Percentiles rank a stretch among this genome's conserved stretches.
Conservation (phyloP, 2,888 invertebrate genomes). For the Molorchus minor region DNA sequence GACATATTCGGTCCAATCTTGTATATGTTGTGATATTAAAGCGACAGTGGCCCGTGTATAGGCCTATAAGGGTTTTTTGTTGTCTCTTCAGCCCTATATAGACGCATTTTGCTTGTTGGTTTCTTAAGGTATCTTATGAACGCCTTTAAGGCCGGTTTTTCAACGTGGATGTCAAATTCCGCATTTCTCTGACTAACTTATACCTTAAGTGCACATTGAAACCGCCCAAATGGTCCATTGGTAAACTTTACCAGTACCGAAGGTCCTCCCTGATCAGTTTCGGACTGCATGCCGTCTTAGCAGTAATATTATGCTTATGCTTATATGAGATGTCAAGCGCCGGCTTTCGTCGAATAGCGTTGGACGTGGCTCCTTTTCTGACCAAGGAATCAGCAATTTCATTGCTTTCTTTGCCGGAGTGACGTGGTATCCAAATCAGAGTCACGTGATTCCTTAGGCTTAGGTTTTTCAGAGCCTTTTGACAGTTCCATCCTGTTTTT, state of each 20-base stretch:
- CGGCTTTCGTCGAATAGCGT: not conserved
- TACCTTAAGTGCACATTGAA: too few relatives aligned
- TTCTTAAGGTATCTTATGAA: too few relatives aligned
- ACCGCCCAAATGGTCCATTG: too few relatives aligned
- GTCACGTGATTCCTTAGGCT: too few relatives aligned
- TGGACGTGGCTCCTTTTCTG: not conserved
- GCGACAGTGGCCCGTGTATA: too few relatives aligned
- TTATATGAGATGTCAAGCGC: not conserved
- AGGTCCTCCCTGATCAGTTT: too few relatives aligned
- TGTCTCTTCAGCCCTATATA: not conserved
- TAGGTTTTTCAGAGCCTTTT: constrained; percentile 2
- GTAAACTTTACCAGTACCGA: not conserved
- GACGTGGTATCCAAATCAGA: too few relatives aligned
- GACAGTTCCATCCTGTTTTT: constrained; percentile 7
- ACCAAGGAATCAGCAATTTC: too few relatives aligned
- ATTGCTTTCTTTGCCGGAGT: not conserved
- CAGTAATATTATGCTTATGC: not conserved
- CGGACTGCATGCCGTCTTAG: not conserved
- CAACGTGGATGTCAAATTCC: too few relatives aligned
- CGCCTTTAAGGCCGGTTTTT: too few relatives aligned
- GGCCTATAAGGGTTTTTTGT: not conserved
- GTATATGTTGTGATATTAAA: not conserved
- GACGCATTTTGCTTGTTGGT: too few relatives aligned
- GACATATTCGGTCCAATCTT: not conserved
- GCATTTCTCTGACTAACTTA: too few relatives aligned